phyloP scores from a whole-genome alignment of 2,113 vertebrate species.

The Trichechus manatus region DNA sequence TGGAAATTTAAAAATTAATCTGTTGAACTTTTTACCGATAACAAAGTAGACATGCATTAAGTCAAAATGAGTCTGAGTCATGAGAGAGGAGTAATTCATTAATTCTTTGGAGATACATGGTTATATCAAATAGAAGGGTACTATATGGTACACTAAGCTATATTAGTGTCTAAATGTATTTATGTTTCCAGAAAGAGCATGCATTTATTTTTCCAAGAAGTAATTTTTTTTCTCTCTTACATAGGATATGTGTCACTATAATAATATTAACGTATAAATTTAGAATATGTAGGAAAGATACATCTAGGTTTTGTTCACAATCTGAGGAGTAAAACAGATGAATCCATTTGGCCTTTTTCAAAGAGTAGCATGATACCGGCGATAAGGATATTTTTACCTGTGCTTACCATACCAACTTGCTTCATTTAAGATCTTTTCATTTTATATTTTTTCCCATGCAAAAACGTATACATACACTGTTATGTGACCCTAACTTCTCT shows the following conservation, averaged over 20 bases:
- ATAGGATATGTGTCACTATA: neutral
- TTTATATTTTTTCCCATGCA: too few species aligned
- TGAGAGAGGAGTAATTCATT: neutral
- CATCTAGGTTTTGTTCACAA: neutral
- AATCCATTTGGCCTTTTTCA: neutral
- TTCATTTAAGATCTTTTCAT: neutral
- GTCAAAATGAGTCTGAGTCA: neutral
- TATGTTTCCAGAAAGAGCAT: neutral
- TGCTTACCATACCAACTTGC: neutral
- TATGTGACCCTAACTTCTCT: too few species aligned
- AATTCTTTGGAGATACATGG: neutral
- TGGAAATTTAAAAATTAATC: conserved; percentile 4
- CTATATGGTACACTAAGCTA: neutral
- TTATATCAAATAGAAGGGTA: neutral
- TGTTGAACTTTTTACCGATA: neutral
- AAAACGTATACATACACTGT: too few species aligned
- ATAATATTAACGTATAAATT: neutral
- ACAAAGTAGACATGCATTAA: neutral
- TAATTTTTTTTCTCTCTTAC: neutral
- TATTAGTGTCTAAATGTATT: neutral
- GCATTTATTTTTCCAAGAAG: neutral
- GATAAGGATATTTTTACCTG: neutral
- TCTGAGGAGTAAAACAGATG: neutral
- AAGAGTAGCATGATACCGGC: neutral
- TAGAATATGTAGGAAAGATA: neutral